Percentiles rank a stretch among this genome's conserved stretches.
These are phyloP conservation scores for Stenopsyche tienmushanensis DNA, from an alignment of 1,140 invertebrate species.

Conservation along the genomic window DNA sequence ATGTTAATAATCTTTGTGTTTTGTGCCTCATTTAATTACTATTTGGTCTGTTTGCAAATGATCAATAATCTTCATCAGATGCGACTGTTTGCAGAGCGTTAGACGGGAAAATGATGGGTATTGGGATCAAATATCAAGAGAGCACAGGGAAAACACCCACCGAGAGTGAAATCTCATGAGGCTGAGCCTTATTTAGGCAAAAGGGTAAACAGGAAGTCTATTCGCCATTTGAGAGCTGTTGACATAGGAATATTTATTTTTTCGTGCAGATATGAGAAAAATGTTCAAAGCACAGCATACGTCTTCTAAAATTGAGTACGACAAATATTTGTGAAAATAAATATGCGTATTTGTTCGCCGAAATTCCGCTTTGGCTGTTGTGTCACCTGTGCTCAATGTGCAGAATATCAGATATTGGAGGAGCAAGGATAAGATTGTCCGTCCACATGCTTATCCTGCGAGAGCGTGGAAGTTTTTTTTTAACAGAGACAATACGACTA, in stretches of 20 bases:
- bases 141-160: no score
- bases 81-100: background rate
- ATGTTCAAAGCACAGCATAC: no score
- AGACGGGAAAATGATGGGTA: no score
- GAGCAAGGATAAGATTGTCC: background rate
- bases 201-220: conserved; percentile 6
- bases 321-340: no score
- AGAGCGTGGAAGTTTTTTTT: background rate
- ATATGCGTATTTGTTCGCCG: no score
- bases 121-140: no score
- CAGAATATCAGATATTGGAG: no score
- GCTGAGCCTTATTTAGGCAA: background rate
- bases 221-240: conserved; percentile 13
- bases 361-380: no score
- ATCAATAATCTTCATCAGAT: conserved; percentile 18
- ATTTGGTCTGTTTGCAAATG: conserved; percentile 10
- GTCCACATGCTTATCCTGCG: background rate
- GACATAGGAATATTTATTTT: conserved; percentile 21
- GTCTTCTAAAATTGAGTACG: no score
- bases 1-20: background rate
- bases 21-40: background rate
- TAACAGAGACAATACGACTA: background rate
- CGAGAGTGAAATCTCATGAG: no score
- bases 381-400: no score
- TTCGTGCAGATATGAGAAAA: no score